These are phyloP conservation scores for Oryzias dopingdopingensis DNA, from an alignment of 2,797 vertebrate species.

Conservation along the genomic window DNA sequence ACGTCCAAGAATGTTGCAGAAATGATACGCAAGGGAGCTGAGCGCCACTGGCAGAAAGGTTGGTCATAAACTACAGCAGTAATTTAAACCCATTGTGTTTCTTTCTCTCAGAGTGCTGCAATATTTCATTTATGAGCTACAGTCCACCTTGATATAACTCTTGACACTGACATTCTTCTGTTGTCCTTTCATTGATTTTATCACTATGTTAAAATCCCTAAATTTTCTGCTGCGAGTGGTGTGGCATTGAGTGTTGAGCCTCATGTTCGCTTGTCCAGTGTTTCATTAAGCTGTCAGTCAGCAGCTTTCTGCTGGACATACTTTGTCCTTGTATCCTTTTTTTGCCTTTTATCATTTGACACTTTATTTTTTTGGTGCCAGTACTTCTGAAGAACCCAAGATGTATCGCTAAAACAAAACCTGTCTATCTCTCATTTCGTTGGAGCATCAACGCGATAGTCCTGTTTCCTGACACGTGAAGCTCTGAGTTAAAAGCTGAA, in stretches of 20 bases:
- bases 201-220: constrained; percentile 51
- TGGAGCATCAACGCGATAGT: too few species aligned
- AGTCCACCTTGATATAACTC: constrained; percentile 45
- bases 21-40: constrained; percentile 34
- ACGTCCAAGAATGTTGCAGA: constrained; percentile 38
- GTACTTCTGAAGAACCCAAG: too few species aligned
- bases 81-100: constrained; percentile 61
- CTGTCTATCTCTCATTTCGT: too few species aligned
- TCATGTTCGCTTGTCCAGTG: constrained; percentile 29
- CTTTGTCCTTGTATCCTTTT: constrained; percentile 6
- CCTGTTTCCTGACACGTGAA: constrained; percentile 41
- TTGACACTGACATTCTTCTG: constrained; percentile 52
- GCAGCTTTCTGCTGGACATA: constrained; percentile 6
- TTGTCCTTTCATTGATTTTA: constrained; percentile 59
- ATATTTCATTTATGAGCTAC: constrained; percentile 63
- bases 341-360: constrained; percentile 4
- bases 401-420: too few species aligned
- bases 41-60: constrained; percentile 38
- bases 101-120: constrained; percentile 48
- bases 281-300: constrained; percentile 44
- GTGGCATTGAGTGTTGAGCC: constrained; percentile 33
- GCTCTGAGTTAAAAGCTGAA: constrained; percentile 31
- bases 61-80: constrained; percentile 62
- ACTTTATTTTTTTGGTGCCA: background rate
- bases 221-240: constrained; percentile 34